A percentile compares a stretch with the other conserved stretches of the same genome.
These are phyloP conservation scores for Rhinatrema bivittatum DNA, from an alignment of 2,797 vertebrate genomes.

Conservation along the genomic window DNA sequence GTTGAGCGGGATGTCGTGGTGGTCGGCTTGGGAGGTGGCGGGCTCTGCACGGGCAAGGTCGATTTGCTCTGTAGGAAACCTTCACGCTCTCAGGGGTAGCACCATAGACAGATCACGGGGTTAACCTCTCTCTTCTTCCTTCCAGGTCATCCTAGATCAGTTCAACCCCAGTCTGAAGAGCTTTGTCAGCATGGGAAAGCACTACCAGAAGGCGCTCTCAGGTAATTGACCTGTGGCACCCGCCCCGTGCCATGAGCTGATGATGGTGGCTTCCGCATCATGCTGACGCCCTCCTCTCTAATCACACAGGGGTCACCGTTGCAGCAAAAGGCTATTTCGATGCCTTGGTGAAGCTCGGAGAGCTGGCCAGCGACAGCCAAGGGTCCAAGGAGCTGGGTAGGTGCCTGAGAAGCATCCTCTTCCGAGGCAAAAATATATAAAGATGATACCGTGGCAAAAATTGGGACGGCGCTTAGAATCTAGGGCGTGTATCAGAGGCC, in stretches of 20 bases:
- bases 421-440: too few relatives aligned
- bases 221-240: constrained; percentile 18
- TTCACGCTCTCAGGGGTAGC: too few relatives aligned
- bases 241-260: not conserved
- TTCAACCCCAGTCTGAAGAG: constrained; percentile 81
- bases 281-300: constrained; percentile 2
- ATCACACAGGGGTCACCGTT: constrained; percentile 65
- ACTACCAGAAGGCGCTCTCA: constrained; percentile 31
- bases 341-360: constrained; percentile 73
- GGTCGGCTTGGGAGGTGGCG: too few relatives aligned
- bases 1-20: too few relatives aligned
- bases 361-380: constrained; percentile 76
- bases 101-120: too few relatives aligned
- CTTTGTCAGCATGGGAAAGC: constrained; percentile 55
- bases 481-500: too few relatives aligned
- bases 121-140: not conserved
- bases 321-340: constrained; percentile 80
- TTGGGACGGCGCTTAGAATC: too few relatives aligned
- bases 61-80: too few relatives aligned
- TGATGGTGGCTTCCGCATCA: not conserved
- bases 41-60: too few relatives aligned
- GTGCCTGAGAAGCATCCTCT: too few relatives aligned
- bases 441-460: too few relatives aligned
- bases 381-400: constrained; percentile 79
- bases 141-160: constrained; percentile 73